phyloP scores from a whole-genome alignment of 2,797 vertebrate genomes.

The Podarcis siculus region DNA sequence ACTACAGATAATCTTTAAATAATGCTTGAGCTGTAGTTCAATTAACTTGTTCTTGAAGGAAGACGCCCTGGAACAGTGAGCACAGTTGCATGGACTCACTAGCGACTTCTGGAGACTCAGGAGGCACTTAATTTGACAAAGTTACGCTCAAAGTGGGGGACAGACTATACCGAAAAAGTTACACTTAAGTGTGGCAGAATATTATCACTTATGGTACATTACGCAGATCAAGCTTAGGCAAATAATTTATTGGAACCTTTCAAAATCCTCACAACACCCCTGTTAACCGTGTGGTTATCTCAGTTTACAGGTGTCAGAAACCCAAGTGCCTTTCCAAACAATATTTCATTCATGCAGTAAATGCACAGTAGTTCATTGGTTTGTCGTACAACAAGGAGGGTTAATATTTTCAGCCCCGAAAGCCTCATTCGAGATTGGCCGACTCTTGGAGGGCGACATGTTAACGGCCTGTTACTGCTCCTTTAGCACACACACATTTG shows the following conservation, averaged over 20 bases:
- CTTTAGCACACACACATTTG: too few relatives aligned
- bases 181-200: slow-evolving; percentile 26
- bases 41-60: slow-evolving; percentile 37
- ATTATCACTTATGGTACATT: slow-evolving; percentile 43
- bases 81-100: slow-evolving; percentile 22
- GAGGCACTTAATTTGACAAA: slow-evolving; percentile 42
- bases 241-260: slow-evolving; percentile 46
- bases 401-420: too few relatives aligned
- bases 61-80: neutral
- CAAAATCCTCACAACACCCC: slow-evolving; percentile 45
- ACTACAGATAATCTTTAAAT: slow-evolving; percentile 57
- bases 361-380: neutral
- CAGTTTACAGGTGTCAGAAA: slow-evolving; percentile 24
- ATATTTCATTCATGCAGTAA: neutral
- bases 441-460: too few relatives aligned
- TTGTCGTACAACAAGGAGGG: neutral
- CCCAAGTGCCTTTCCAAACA: neutral
- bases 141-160: too few relatives aligned
- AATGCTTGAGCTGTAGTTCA: slow-evolving; percentile 41
- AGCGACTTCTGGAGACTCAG: slow-evolving; percentile 37
- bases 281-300: slow-evolving; percentile 39
- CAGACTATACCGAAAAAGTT: slow-evolving; percentile 20
- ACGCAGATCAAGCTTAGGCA: slow-evolving; percentile 28
- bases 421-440: too few relatives aligned
- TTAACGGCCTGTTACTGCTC: too few relatives aligned